A percentile compares a stretch with the other conserved stretches of the same genome.
Evolutionary conservation across 2,113 vertebrate genomes (phyloP).

Genomic region (Ascaphus truei): DNA sequence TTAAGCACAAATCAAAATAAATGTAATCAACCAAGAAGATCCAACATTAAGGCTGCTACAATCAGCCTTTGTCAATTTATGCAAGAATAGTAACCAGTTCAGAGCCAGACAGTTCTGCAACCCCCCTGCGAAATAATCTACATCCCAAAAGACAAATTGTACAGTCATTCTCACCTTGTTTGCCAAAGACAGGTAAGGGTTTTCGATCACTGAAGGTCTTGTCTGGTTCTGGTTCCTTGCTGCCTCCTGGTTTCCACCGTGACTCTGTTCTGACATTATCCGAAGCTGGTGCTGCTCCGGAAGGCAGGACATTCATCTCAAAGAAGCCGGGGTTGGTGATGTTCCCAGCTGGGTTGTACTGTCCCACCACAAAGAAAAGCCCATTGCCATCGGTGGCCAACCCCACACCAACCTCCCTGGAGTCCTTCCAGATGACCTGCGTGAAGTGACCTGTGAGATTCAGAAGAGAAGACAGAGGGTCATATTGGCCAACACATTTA

Average conservation of each 20-base stretch:
- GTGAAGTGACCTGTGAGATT: constrained; percentile 87
- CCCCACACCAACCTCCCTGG: constrained; percentile 84
- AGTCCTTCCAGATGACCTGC: constrained; percentile 95
- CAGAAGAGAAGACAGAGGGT: no score
- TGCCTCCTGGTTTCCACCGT: not conserved
- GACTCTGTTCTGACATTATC: not conserved
- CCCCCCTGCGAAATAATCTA: no score
- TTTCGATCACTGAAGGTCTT: not conserved
- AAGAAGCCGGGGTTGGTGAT: constrained; percentile 92
- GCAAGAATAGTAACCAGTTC: no score
- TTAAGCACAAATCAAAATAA: no score
- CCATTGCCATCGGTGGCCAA: constrained; percentile 86
- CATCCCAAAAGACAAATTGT: no score
- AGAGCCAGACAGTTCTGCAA: no score
- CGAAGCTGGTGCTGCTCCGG: constrained; percentile 1
- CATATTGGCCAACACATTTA: no score
- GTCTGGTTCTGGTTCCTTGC: not conserved
- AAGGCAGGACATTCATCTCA: constrained; percentile 87
- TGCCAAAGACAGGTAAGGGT: not conserved
- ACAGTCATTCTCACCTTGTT: constrained; percentile 1
- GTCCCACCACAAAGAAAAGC: constrained; percentile 91
- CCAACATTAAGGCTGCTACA: no score
- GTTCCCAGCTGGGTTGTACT: constrained; percentile 92
- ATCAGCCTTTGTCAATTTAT: no score
- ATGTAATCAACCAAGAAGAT: no score